Evolutionary conservation across 2,888 invertebrate species (phyloP), one percentile per base, ranked within the genome.

Genomic region (Galeruca laticollis): DNA sequence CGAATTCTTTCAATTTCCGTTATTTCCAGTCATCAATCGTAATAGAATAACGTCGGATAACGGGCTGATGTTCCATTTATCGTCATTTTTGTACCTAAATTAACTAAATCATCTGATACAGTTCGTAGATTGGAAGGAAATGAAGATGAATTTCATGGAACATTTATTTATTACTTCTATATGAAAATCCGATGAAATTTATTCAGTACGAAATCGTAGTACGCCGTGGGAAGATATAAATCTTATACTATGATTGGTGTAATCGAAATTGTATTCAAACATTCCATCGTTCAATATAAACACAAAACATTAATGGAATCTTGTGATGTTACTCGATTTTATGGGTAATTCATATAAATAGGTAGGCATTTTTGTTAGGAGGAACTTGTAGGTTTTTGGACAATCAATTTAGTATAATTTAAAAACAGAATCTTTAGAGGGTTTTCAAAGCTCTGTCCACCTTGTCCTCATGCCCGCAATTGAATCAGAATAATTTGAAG

Each of bases 11-110:
- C 63, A 68, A 70, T 73, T 68, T 72, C 69, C 72, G 73, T 66
- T 72, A 65, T 76, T 77, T 76, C 73, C 75, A 75, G 72, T 72
- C 74, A 75, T 75, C 76, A 74, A 71, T 68, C 62, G 68, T 75
- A 74, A 75, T 70, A 71, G 74, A 72, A 76, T 71, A 68, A 68
- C 56, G 64, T 66, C 69, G 63, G 40, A 68, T 63, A 54, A 65
- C 26, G 49, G 57, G 65, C 52, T 56, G 59, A 51, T 63, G 47
- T 70, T 67, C 56, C 66, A 62, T 70, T 72, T 70, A 63, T 70
- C 70, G 68, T 74, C 57, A 74, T 73, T 68, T 73, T 71, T 65
- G 57, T 62, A 63, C 64, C 69, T 43, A 60, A 66, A 70, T 72
- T 72, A 72, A 70, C 68, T 60, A 71, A 68, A 60, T 40, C 60